Percentiles rank a stretch among this genome's conserved stretches.
These are phyloP conservation scores for Carcina quercana DNA, from an alignment of 2,888 invertebrate species.

Conservation along the genomic window DNA sequence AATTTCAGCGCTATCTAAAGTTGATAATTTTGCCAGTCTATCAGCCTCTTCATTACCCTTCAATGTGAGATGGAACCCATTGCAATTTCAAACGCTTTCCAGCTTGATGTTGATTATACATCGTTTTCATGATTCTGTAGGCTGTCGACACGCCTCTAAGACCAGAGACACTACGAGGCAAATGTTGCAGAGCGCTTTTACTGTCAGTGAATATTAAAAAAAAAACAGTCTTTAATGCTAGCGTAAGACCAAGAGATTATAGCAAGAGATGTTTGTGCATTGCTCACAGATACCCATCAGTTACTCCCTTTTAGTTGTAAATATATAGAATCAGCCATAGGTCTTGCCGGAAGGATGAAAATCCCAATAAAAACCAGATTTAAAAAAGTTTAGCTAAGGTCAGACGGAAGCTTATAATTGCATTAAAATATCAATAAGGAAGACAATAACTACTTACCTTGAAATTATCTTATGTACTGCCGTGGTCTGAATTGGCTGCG, in stretches of 20 bases:
- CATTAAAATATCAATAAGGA: too few relatives aligned
- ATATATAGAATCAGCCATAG: too few relatives aligned
- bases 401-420: too few relatives aligned
- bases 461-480: too few relatives aligned
- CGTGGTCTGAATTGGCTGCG: too few relatives aligned
- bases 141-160: slow-evolving; percentile 7
- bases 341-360: too few relatives aligned
- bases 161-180: slow-evolving; percentile 8
- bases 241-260: neutral
- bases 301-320: too few relatives aligned
- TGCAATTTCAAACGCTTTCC: slow-evolving; percentile 4
- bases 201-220: neutral
- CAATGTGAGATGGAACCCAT: slow-evolving; percentile 9
- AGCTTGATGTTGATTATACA: neutral
- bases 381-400: too few relatives aligned
- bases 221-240: neutral
- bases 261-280: too few relatives aligned
- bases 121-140: slow-evolving; percentile 1
- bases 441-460: too few relatives aligned
- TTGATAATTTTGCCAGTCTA: slow-evolving; percentile 2
- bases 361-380: too few relatives aligned
- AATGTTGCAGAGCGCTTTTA: slow-evolving; percentile 1
- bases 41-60: slow-evolving; percentile 9
- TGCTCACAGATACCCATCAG: too few relatives aligned
- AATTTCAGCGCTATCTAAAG: slow-evolving; percentile 1